phyloP scores from a whole-genome alignment of 2,888 invertebrate genomes.

The Unio delphinus region DNA sequence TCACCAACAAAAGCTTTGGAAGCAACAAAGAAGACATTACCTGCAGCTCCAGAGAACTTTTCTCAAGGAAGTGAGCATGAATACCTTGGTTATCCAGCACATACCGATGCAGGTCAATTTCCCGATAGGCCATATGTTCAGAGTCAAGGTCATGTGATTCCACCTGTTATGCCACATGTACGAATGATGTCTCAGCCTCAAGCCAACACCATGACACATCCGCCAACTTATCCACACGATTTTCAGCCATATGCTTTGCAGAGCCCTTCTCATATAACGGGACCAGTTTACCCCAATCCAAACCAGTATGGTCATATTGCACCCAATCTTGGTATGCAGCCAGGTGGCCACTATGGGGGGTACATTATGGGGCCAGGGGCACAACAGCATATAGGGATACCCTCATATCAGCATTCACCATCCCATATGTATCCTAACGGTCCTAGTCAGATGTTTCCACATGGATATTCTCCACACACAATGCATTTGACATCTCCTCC shows the following conservation, averaged over 20 bases:
- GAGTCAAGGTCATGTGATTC: too few relatives aligned
- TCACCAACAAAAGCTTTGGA: slow-evolving; percentile 26
- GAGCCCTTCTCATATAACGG: slow-evolving; percentile 6
- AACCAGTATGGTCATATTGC: slow-evolving; percentile 34
- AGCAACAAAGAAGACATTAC: slow-evolving; percentile 15
- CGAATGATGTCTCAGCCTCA: too few relatives aligned
- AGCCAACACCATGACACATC: too few relatives aligned
- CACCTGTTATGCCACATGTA: too few relatives aligned
- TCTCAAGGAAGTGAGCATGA: slow-evolving; percentile 6
- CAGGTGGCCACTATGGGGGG: slow-evolving; percentile 36
- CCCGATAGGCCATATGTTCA: too few relatives aligned
- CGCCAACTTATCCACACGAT: too few relatives aligned
- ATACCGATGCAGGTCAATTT: slow-evolving; percentile 11
- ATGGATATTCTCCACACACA: slow-evolving; percentile 2
- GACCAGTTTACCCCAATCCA: slow-evolving; percentile 34
- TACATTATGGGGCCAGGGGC: slow-evolving; percentile 30
- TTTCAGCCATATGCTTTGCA: too few relatives aligned
- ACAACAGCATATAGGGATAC: slow-evolving; percentile 26
- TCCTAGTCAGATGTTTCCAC: slow-evolving; percentile 3
- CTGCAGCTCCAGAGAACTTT: slow-evolving; percentile 6
- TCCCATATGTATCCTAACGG: slow-evolving; percentile 11
- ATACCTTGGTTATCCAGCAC: slow-evolving; percentile 18
- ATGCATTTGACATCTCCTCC: slow-evolving; percentile 29
- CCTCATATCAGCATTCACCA: slow-evolving; percentile 26
- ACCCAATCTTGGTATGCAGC: slow-evolving; percentile 21